phyloP scores from a whole-genome alignment of 2,797 vertebrate species.

The Denticeps clupeoides region DNA sequence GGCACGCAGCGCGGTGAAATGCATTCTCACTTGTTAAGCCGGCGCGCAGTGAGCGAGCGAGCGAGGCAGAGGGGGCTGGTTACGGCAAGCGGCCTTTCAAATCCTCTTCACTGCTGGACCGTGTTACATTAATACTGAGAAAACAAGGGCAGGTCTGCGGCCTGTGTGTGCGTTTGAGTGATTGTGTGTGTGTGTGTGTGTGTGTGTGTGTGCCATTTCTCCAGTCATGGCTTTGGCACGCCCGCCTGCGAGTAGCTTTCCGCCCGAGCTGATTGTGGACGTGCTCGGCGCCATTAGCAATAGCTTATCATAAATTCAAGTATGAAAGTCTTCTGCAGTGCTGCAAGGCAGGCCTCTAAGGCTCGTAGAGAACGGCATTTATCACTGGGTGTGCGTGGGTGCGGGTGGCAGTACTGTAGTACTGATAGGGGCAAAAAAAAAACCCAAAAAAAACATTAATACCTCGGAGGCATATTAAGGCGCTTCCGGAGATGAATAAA shows the following conservation, averaged over 20 bases:
- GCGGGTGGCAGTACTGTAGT: too few relatives aligned
- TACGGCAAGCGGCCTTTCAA: constrained; percentile 1
- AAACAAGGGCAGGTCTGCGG: constrained; percentile 8
- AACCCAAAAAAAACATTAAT: too few relatives aligned
- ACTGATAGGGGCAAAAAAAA: too few relatives aligned
- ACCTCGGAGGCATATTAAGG: too few relatives aligned
- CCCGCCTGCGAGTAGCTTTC: constrained; percentile 4
- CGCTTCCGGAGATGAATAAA: too few relatives aligned
- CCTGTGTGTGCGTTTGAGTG: neutral
- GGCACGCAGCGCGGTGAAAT: too few relatives aligned
- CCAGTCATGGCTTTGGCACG: constrained; percentile 33
- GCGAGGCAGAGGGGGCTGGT: neutral
- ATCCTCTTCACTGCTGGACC: constrained; percentile 16
- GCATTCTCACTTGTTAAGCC: too few relatives aligned
- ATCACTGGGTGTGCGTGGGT: constrained; percentile 1
- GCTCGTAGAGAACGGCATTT: constrained; percentile 27
- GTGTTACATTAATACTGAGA: constrained; percentile 34
- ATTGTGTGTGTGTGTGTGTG: neutral
- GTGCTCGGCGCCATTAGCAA: constrained; percentile 2
- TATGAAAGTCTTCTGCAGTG: constrained; percentile 30
- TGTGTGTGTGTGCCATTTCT: constrained; percentile 5
- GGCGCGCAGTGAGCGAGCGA: too few relatives aligned
- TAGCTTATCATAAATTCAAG: constrained; percentile 30
- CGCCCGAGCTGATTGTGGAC: constrained; percentile 8
- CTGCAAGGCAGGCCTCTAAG: constrained; percentile 18